phyloP scores from a whole-genome alignment of 2,888 invertebrate genomes.

The Heliconius ismenius region DNA sequence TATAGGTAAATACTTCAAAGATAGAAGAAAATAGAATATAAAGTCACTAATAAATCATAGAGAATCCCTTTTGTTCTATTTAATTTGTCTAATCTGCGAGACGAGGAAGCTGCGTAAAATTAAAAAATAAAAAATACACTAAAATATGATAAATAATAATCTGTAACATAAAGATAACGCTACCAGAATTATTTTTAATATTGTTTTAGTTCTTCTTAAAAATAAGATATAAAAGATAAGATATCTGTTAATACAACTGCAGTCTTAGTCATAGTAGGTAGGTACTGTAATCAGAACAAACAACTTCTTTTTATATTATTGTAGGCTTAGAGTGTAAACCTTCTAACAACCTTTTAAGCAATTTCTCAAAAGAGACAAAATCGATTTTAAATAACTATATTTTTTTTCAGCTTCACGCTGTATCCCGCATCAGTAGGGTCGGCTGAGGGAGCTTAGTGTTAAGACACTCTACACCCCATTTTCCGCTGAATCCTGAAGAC shows the following conservation, averaged over 20 bases:
- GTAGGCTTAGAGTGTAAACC: no score
- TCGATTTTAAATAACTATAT: no score
- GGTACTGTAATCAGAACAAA: not conserved
- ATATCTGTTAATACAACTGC: conserved; percentile 11
- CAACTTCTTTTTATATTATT: not conserved
- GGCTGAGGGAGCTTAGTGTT: no score
- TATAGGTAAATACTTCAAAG: not conserved
- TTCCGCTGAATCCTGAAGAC: no score
- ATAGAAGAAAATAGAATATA: not conserved
- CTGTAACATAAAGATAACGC: not conserved
- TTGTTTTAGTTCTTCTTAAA: not conserved
- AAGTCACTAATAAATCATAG: not conserved
- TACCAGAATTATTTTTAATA: conserved; percentile 10
- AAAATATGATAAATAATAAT: no score
- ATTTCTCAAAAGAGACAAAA: no score
- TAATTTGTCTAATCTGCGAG: not conserved
- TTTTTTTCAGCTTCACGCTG: no score
- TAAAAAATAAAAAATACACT: no score
- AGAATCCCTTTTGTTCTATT: not conserved
- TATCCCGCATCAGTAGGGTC: no score
- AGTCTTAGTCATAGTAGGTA: not conserved
- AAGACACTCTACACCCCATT: no score
- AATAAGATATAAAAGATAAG: conserved; percentile 13
- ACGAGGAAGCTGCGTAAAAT: not conserved
- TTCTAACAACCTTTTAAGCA: no score